A percentile compares a stretch with the other conserved stretches of the same genome.
phyloP scores from a whole-genome alignment of 2,888 invertebrate species.

The Orgyia antiqua region DNA sequence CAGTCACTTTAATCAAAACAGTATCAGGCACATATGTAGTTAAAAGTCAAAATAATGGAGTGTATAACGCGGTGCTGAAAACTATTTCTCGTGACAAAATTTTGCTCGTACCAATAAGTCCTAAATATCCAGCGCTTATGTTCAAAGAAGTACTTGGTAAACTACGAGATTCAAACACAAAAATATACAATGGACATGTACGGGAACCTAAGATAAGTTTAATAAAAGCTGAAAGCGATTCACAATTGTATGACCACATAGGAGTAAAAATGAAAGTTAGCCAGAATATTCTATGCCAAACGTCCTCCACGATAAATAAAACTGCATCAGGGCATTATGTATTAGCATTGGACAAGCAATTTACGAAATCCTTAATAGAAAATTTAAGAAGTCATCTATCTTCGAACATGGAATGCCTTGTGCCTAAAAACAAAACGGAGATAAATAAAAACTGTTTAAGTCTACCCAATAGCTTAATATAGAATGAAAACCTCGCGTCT shows the following conservation, averaged over 20 bases:
- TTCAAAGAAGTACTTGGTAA: constrained; percentile 17
- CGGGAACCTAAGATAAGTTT: constrained; percentile 10
- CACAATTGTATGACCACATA: constrained; percentile 30
- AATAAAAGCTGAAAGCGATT: constrained; percentile 36
- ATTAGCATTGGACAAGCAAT: constrained; percentile 41
- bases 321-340: constrained; percentile 41
- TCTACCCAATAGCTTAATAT: too few species aligned
- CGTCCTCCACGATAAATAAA: constrained; percentile 31
- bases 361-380: constrained; percentile 40
- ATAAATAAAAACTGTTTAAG: too few species aligned
- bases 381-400: constrained; percentile 37
- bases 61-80: constrained; percentile 30
- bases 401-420: too few species aligned
- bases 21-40: constrained; percentile 24
- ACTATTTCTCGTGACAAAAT: constrained; percentile 28
- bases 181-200: constrained; percentile 10
- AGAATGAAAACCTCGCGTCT: too few species aligned
- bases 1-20: constrained; percentile 25
- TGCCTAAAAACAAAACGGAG: too few species aligned
- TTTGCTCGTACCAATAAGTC: constrained; percentile 18
- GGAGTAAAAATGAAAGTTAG: constrained; percentile 25
- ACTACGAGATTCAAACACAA: constrained; percentile 21
- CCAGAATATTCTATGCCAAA: constrained; percentile 19
- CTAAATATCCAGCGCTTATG: neutral
- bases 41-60: constrained; percentile 7